Conservation (phyloP, 2,888 invertebrate species). For the Nephrotoma appendiculata region DNA sequence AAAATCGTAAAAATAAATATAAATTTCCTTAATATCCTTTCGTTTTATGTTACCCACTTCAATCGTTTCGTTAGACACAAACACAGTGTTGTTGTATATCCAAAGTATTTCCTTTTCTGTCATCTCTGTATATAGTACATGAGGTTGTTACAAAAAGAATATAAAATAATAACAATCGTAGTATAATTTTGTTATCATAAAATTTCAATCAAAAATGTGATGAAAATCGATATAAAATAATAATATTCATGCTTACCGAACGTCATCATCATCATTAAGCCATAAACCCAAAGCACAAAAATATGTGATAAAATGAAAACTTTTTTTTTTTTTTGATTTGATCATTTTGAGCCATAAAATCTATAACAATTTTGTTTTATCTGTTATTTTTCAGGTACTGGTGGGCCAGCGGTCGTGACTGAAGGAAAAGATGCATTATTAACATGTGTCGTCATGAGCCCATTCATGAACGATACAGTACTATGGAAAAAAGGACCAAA, state of each 20-base stretch:
- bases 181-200: neutral
- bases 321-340: neutral
- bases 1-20: neutral
- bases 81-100: too few relatives aligned
- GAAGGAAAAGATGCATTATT: constrained; percentile 66
- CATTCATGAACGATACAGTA: constrained; percentile 44
- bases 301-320: neutral
- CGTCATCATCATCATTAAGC: neutral
- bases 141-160: neutral
- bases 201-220: neutral
- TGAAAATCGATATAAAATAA: neutral
- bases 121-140: neutral
- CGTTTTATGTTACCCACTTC: neutral
- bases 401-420: constrained; percentile 34
- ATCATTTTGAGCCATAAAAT: neutral
- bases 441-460: constrained; percentile 63
- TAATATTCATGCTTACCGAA: neutral
- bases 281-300: neutral
- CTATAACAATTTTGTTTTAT: neutral
- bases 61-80: neutral
- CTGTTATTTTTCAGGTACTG: constrained; percentile 21
- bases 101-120: neutral
- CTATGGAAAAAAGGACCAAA: constrained; percentile 59
- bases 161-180: too few relatives aligned
- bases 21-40: neutral